Evolutionary conservation across 1,140 invertebrate genomes (phyloP).

Genomic region (Eumaeus atala): DNA sequence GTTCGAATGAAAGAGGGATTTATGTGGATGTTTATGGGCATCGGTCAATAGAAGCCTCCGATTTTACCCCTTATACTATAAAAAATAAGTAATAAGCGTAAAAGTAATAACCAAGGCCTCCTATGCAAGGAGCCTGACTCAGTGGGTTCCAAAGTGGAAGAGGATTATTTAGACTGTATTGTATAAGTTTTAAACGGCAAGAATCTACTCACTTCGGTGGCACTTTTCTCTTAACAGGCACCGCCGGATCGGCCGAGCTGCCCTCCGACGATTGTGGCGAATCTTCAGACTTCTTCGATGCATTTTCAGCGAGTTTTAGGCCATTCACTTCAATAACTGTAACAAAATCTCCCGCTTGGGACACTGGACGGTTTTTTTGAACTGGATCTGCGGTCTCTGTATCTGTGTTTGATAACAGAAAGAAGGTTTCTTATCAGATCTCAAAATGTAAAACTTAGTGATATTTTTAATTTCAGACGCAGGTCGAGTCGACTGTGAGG

Average conservation of each 20-base stretch:
- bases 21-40: too few species aligned
- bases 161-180: too few species aligned
- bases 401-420: constrained; percentile 38
- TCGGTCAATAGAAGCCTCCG: too few species aligned
- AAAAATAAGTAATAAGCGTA: too few species aligned
- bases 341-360: constrained; percentile 84
- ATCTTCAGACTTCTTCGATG: constrained; percentile 60
- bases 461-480: too few species aligned
- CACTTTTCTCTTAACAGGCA: constrained; percentile 75
- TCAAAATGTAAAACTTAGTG: not conserved
- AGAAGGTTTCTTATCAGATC: not conserved
- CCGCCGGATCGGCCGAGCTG: constrained; percentile 53
- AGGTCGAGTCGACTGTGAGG: too few species aligned
- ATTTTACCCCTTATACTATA: too few species aligned
- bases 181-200: not conserved
- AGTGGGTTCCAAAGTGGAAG: too few species aligned
- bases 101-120: too few species aligned
- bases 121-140: too few species aligned
- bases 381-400: constrained; percentile 49
- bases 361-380: constrained; percentile 64
- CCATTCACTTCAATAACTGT: constrained; percentile 92
- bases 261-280: constrained; percentile 63
- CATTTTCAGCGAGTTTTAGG: constrained; percentile 71
- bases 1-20: too few species aligned
- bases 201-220: constrained; percentile 73